Base-by-base conservation (phyloP, 53 echinoderm and acorn worm genomes). In the Astropecten irregularis region DNA sequence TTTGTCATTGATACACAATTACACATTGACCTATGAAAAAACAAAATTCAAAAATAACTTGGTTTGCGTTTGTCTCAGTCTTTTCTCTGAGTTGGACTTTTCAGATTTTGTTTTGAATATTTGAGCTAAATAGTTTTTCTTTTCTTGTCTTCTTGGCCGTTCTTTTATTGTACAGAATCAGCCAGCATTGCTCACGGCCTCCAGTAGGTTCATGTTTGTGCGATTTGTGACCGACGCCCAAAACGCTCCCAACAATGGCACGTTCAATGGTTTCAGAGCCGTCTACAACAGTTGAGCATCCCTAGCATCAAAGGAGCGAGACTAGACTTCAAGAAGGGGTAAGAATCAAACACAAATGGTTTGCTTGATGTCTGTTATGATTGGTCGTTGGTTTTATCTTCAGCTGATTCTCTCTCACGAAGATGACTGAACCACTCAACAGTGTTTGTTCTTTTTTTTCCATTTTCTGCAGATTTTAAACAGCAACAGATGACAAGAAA, bases 231-330 rank as follows among this genome's bases (percentile, higher is more conserved):
- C 95, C 0, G 91, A 95, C 23, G 84, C 66, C 20, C 77, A 66
- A 30, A 87, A 92, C 49, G 81, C 89, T 6, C 34, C 84, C 3
- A 62, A 85, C 34, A 82, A 84, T 46, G 66, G 36, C 31, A 88
- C 76, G 0, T 88, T 85, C 64, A 89, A 69, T 19, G 95, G 95
- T 29, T 95, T 95, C 88, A 84, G 92, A 66, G 95, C 92, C 0
- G 82, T 69, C 5, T 95, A 71, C 62, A 83, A 50, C 66, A 95
- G 95, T 90, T 95, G 89, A 90, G 82, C 16, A 35, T 42, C 42
- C 42, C 26, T n/a, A 4, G 27, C 30, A 20, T 23, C 3, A 59
- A 26, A 14, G 60, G 29, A 27, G 60, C 25, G 13, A 29, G 10
- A 27, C n/a, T n/a, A n/a, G 14, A 59, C 25, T 59, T 25, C 13